Evolutionary conservation across 2,888 invertebrate genomes (phyloP).

Genomic region (Drosophila peninsularis): DNA sequence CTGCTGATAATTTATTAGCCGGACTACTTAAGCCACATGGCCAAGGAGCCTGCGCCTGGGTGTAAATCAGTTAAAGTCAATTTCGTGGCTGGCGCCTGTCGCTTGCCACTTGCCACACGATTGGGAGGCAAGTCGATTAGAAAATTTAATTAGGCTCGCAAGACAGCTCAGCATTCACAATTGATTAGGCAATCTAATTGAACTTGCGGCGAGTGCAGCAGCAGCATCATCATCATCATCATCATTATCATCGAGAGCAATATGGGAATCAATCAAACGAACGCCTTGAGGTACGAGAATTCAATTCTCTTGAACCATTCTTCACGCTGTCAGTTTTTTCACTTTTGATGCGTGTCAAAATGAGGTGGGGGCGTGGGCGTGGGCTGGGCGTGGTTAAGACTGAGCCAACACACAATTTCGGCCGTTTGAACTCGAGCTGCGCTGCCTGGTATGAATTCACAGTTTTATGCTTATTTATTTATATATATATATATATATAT

Average conservation of each 20-base stretch:
- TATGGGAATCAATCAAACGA: slow-evolving; percentile 44
- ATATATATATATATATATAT: slow-evolving; percentile 35
- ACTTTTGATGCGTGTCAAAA: slow-evolving; percentile 42
- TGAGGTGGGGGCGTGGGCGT: slow-evolving; percentile 16
- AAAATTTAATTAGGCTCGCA: slow-evolving; percentile 64
- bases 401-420: slow-evolving; percentile 17
- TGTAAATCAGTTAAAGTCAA: slow-evolving; percentile 57
- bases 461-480: slow-evolving; percentile 47
- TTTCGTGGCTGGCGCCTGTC: slow-evolving; percentile 16
- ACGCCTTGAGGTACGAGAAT: slow-evolving; percentile 29
- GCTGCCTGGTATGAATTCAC: slow-evolving; percentile 30
- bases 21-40: slow-evolving; percentile 39
- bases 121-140: slow-evolving; percentile 61
- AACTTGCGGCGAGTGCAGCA: slow-evolving; percentile 25
- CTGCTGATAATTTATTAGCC: slow-evolving; percentile 69
- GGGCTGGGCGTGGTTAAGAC: slow-evolving; percentile 23
- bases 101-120: slow-evolving; percentile 6
- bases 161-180: slow-evolving; percentile 38
- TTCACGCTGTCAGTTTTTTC: slow-evolving; percentile 45
- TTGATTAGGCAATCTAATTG: slow-evolving; percentile 63
- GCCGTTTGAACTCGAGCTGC: slow-evolving; percentile 21
- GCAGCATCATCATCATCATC: background rate
- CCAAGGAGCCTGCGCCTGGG: slow-evolving; percentile 16
- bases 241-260: slow-evolving; percentile 7
- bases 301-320: slow-evolving; percentile 20